Conservation (phyloP, 2,888 invertebrate species). For the Diaphora mendica region DNA sequence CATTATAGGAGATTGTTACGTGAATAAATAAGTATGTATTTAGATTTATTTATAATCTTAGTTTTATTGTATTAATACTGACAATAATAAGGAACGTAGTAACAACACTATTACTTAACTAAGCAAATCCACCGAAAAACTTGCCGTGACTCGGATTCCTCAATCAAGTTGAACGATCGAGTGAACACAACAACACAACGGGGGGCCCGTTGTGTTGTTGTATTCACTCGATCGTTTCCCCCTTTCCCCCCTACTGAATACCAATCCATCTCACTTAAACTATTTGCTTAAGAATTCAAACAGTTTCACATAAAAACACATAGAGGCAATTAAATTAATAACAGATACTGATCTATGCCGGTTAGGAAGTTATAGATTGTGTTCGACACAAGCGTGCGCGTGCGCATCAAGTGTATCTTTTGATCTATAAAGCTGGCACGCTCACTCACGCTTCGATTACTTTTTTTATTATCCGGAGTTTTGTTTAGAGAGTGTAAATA, state of each 20-base stretch:
- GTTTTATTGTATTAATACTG: no score
- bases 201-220: no score
- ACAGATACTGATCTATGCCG: constrained; percentile 8
- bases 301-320: constrained; percentile 14
- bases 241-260: background rate
- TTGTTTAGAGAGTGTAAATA: background rate
- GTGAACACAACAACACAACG: background rate
- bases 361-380: constrained; percentile 12
- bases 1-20: no score
- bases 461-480: constrained; percentile 10
- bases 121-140: background rate
- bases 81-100: no score
- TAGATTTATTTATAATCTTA: no score
- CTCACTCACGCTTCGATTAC: constrained; percentile 25
- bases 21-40: no score
- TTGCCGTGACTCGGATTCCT: background rate
- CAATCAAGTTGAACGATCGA: background rate
- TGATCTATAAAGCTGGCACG: constrained; percentile 40
- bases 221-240: no score
- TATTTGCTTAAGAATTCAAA: constrained; percentile 4
- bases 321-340: constrained; percentile 12
- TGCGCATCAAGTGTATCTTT: constrained; percentile 38
- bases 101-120: background rate
- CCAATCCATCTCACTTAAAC: constrained; percentile 10
- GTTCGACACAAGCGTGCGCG: constrained; percentile 18